Evolutionary conservation across 2,113 vertebrate genomes (phyloP).

Genomic region (Thalassarche chlororhynchos): DNA sequence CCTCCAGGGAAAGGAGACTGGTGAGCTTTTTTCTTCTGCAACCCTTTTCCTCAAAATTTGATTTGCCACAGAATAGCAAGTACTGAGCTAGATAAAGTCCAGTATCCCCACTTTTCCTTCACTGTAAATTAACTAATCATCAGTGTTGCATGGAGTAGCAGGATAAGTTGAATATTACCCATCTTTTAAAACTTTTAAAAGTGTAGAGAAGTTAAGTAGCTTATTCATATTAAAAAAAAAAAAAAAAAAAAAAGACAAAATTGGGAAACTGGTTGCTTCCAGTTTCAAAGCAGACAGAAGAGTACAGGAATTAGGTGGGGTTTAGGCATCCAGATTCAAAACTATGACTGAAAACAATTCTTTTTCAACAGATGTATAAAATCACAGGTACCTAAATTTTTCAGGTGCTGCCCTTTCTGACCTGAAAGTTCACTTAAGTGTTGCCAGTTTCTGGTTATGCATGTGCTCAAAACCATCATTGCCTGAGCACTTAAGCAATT

Average conservation of each 20-base stretch:
- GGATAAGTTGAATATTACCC: neutral
- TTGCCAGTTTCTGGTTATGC: neutral
- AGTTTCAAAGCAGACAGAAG: neutral
- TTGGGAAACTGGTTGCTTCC: neutral
- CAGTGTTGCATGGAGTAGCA: neutral
- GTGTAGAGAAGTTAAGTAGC: neutral
- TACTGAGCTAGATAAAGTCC: neutral
- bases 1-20: neutral
- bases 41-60: neutral
- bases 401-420: neutral
- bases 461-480: accelerated
- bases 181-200: accelerated
- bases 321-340: neutral
- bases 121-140: accelerated
- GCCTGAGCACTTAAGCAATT: neutral
- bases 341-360: accelerated
- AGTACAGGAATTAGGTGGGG: neutral
- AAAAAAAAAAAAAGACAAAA: neutral
- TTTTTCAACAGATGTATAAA: neutral
- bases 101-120: neutral
- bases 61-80: neutral
- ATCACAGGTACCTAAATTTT: neutral
- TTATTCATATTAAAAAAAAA: neutral
- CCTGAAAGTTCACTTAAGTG: neutral
- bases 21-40: neutral